These are phyloP conservation scores for Apotomis betuletana DNA, from an alignment of 2,888 invertebrate species.

Conservation along the genomic window DNA sequence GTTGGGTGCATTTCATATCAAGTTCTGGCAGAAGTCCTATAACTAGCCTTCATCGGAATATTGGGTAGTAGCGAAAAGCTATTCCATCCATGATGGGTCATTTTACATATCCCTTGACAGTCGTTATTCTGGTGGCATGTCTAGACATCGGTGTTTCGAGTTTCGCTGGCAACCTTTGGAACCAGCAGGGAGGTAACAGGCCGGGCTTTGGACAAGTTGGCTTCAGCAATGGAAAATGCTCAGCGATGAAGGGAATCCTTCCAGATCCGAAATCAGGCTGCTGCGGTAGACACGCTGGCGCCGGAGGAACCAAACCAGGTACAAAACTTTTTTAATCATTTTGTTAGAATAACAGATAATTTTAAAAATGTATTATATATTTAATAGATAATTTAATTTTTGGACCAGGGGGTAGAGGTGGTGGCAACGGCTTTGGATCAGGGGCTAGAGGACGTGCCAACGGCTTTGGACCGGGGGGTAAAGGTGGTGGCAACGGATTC, in stretches of 20 bases:
- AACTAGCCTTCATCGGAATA: conserved; percentile 4
- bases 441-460: no score
- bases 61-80: not conserved
- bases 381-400: not conserved
- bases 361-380: no score
- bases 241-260: conserved; percentile 13
- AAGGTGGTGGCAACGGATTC: no score
- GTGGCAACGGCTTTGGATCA: no score
- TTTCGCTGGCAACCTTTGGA: not conserved
- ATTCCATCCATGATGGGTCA: conserved; percentile 22
- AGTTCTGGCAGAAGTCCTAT: conserved; percentile 5
- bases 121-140: conserved; percentile 4
- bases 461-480: no score
- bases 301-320: not conserved
- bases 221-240: conserved; percentile 13
- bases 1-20: not conserved
- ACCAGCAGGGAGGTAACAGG: conserved; percentile 8
- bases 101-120: conserved; percentile 4
- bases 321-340: not conserved
- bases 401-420: no score
- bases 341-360: not conserved
- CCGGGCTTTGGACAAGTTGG: conserved; percentile 2
- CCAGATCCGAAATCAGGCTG: conserved; percentile 28
- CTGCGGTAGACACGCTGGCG: conserved; percentile 30
- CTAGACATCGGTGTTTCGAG: not conserved